Evolutionary conservation across 2,797 vertebrate species (phyloP).

Genomic region (Hemibagrus guttatus): DNA sequence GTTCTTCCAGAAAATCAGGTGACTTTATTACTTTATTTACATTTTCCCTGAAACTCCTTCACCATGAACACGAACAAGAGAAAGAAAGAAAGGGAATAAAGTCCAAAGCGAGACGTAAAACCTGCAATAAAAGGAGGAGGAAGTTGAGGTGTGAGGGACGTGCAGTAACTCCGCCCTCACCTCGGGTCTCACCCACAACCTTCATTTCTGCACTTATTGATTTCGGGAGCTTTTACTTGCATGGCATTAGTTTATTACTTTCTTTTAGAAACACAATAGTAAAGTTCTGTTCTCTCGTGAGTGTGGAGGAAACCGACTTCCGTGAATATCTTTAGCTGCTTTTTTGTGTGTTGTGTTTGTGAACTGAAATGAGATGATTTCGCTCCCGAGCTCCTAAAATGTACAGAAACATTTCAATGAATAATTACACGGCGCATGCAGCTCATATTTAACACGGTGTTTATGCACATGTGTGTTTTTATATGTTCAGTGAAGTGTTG

Average conservation of each 20-base stretch:
- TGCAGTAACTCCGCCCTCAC: too few species aligned
- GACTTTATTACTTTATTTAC: background rate
- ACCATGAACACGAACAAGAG: background rate
- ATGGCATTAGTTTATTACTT: slow-evolving; percentile 1
- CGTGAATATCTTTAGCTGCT: background rate
- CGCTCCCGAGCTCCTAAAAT: background rate
- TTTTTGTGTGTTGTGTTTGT: slow-evolving; percentile 19
- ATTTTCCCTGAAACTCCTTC: background rate
- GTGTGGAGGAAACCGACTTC: background rate
- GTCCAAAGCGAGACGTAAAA: background rate
- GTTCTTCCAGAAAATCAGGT: slow-evolving; percentile 32
- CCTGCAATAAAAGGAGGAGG: slow-evolving; percentile 30
- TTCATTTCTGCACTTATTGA: background rate
- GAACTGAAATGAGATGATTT: background rate
- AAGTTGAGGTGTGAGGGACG: background rate
- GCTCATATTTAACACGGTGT: background rate
- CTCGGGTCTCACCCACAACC: background rate
- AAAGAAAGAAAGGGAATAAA: background rate
- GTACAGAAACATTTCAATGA: background rate
- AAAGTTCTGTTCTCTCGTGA: background rate
- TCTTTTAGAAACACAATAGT: background rate
- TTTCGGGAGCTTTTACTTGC: background rate
- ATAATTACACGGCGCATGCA: background rate
- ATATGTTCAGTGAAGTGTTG: slow-evolving; percentile 16
- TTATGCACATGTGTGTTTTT: slow-evolving; percentile 29